These are phyloP conservation scores for Zygothrica quintamaculata DNA, from an alignment of 2,888 invertebrate genomes.

Conservation along the genomic window DNA sequence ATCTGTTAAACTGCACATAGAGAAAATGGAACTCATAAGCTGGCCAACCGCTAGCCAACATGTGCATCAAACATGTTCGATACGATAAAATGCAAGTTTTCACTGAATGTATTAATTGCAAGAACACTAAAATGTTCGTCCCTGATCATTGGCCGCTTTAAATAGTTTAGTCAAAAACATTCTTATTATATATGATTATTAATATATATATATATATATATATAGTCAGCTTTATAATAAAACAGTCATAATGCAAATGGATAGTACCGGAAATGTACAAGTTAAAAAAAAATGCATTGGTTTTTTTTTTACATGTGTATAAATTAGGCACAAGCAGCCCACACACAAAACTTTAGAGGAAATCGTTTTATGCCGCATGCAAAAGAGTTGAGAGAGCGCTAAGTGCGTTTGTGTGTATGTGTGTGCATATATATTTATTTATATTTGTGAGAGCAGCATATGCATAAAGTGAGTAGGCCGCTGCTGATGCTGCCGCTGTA, in stretches of 20 bases:
- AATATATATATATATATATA: background rate
- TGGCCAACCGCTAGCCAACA: too few species aligned
- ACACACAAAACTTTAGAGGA: constrained; percentile 28
- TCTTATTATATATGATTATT: too few species aligned
- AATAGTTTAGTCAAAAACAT: too few species aligned
- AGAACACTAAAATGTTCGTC: too few species aligned
- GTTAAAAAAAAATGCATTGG: constrained; percentile 43
- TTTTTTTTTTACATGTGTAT: constrained; percentile 17
- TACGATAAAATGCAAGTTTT: too few species aligned
- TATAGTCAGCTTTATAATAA: constrained; percentile 12
- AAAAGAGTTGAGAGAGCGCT: constrained; percentile 32
- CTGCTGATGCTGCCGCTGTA: constrained; percentile 35
- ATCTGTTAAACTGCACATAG: too few species aligned
- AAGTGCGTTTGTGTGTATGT: constrained; percentile 11
- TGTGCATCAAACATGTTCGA: too few species aligned
- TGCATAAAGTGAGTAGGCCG: constrained; percentile 19
- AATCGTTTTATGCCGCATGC: constrained; percentile 19
- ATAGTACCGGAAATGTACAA: constrained; percentile 59
- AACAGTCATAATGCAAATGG: constrained; percentile 23
- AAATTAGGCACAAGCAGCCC: constrained; percentile 51
- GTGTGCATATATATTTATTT: too few species aligned
- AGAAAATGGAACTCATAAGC: too few species aligned
- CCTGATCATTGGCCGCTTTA: too few species aligned
- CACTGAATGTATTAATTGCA: too few species aligned
- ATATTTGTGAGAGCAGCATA: too few species aligned